Evolutionary conservation across 2,113 vertebrate species (phyloP).

Genomic region (Pterocles orientalis): DNA sequence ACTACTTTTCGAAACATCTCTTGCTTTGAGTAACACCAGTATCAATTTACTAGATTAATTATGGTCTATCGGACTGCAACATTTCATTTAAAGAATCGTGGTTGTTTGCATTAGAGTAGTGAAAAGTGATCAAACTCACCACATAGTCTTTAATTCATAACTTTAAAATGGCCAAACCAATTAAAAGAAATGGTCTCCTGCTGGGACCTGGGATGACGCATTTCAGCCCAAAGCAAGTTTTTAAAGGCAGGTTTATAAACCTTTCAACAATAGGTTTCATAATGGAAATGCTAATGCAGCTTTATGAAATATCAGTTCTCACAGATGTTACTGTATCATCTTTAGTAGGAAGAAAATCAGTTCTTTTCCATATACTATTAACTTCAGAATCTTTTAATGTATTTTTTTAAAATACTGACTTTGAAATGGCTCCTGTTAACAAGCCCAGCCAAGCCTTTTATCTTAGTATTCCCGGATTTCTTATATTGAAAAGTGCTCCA

Average conservation of each 20-base stretch:
- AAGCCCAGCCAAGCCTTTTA: background rate
- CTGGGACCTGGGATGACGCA: conserved; percentile 29
- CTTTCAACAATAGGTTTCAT: conserved; percentile 30
- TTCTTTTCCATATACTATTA: background rate
- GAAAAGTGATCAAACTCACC: background rate
- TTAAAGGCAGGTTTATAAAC: conserved; percentile 51
- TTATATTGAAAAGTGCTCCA: background rate
- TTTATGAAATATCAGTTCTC: conserved; percentile 41
- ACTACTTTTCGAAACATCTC: background rate
- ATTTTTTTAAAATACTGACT: background rate
- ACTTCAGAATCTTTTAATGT: background rate
- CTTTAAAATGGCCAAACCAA: background rate
- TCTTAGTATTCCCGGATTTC: background rate
- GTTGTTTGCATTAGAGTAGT: background rate
- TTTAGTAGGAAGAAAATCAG: background rate
- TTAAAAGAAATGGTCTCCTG: conserved; percentile 2
- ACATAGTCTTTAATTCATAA: background rate
- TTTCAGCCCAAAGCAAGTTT: conserved; percentile 62
- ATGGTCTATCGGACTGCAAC: background rate
- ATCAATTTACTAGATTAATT: background rate
- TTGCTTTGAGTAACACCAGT: background rate
- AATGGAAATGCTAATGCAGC: conserved; percentile 68
- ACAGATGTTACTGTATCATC: background rate
- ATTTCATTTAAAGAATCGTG: background rate
- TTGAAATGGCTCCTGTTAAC: background rate